A percentile compares a stretch with the other conserved stretches of the same genome.
Conservation (phyloP, 1,140 invertebrate genomes). For the Scylla paramamosain region DNA sequence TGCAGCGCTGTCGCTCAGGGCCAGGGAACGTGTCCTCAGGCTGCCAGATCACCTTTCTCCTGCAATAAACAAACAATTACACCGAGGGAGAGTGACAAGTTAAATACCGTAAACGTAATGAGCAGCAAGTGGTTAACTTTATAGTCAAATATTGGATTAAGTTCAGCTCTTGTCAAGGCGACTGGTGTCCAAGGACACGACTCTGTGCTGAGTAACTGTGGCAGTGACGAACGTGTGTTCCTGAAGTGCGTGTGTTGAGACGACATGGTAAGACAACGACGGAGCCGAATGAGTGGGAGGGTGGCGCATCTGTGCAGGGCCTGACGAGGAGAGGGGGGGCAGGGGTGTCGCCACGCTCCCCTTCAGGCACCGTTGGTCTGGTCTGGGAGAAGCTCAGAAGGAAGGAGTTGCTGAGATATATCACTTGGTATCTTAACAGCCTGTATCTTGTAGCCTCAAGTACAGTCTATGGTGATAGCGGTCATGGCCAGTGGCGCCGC, state of each 20-base stretch:
- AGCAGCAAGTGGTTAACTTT: no score
- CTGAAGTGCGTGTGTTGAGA: background rate
- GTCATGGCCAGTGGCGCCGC: constrained; percentile 67
- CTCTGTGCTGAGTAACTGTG: background rate
- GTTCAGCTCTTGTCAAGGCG: no score
- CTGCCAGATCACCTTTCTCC: background rate
- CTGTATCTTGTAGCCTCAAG: background rate
- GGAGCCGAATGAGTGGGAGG: background rate
- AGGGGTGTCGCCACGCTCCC: background rate
- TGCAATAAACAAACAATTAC: background rate
- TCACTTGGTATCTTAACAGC: background rate
- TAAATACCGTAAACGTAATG: background rate
- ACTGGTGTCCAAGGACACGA: no score
- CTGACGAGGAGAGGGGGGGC: background rate
- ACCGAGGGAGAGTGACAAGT: background rate
- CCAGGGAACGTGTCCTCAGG: background rate
- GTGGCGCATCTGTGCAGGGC: background rate
- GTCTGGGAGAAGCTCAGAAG: background rate
- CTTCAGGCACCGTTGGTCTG: background rate
- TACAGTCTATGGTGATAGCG: background rate
- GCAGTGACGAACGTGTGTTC: background rate
- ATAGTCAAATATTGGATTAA: no score
- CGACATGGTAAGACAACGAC: background rate
- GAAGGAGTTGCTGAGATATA: background rate
- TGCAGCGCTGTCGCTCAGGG: background rate